Evolutionary conservation across 2,888 invertebrate genomes (phyloP), one percentile per base, ranked within the genome.

Genomic region (Lasioglossum figueresi): DNA sequence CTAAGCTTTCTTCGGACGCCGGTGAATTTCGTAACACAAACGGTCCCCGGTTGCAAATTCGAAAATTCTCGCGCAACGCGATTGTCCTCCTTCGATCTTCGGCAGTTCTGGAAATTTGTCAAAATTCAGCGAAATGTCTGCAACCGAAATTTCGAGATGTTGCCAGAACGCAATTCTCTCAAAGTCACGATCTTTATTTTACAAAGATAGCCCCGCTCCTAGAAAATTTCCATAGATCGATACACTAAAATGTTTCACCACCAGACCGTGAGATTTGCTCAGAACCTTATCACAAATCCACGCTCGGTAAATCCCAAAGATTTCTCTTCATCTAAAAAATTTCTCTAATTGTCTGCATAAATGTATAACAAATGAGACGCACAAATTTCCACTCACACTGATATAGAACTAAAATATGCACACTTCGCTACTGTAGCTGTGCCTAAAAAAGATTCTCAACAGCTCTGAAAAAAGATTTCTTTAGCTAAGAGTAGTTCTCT

Each of bases 401-500:
- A 19, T 56, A 48, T 23, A 23, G 23, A 52, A 52, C 48, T 56
- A 56, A 12, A n/a, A 12, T 0, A 12, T 56, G 2, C n/a, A 56
- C 31, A 5, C 1, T 16, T 63, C 27, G n/a, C n/a, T n/a, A n/a
- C n/a, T n/a, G n/a, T n/a, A n/a, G n/a, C n/a, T n/a, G n/a, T n/a
- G n/a, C n/a, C n/a, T n/a, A n/a, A n/a, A 14, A 63, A 63, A 31
- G 31, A 2, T 16, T 6, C 5, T 16, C 2, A 5, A 1, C 16
- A 63, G 27, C 27, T 27, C 2, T 0, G 0, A 14, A 14, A 59
- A 4, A 52, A 0, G 31, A 27, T 63, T 5, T 31, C 31, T 23
- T 10, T 10, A 23, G 0, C 3, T 10, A 52, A 37, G 68, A 23
- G 19, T 37, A n/a, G 37, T 34, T 73, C 84, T 73, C 89, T 88